Base-by-base conservation (phyloP, 2,888 invertebrate species). In the Drosophila stalkeri region DNA sequence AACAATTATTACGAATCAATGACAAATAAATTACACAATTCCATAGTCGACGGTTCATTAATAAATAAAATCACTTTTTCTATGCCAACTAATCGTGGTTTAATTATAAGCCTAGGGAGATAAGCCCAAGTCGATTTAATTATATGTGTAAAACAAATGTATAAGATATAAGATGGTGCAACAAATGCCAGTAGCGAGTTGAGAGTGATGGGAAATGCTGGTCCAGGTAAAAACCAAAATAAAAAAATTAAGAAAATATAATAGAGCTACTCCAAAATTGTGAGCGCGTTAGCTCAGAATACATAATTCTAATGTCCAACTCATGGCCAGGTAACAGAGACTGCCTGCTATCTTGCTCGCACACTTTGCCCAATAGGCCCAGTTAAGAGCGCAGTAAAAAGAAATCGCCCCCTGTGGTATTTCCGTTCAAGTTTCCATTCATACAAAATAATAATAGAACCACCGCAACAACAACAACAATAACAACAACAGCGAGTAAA, bases 351-450 rank as follows among this genome's bases (percentile, higher is more conserved):
- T 27, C 44, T 47, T 41, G 43, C 61, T 61, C 64, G 23, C 65
- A 57, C 75, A 39, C 60, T 55, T 51, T 8, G 8, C 2, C 14
- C 27, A 23, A 41, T 77, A 64, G 64, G 64, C 71, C 74, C 69
- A 62, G 86, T 76, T 89, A 61, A 80, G 43, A 72, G 52, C 46
- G 18, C 4, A 63, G 49, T 35, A 16, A 67, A 69, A 73, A 66
- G 49, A 76, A 75, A 80, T 85, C 83, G 75, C 81, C 87, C 86
- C 72, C 78, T 81, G 72, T 64, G 84, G 84, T 75, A 86, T 89
- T 85, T 85, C 84, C 87, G 89, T 84, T 87, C 81, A 62, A 68
- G 67, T 75, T 80, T 35, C 23, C 54, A 68, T 67, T 71, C 81
- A 83, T 71, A 72, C 70, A 70, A 62, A 67, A 43, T 69, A 47